phyloP scores from a whole-genome alignment of 2,113 vertebrate genomes.

The Colossoma macropomum region DNA sequence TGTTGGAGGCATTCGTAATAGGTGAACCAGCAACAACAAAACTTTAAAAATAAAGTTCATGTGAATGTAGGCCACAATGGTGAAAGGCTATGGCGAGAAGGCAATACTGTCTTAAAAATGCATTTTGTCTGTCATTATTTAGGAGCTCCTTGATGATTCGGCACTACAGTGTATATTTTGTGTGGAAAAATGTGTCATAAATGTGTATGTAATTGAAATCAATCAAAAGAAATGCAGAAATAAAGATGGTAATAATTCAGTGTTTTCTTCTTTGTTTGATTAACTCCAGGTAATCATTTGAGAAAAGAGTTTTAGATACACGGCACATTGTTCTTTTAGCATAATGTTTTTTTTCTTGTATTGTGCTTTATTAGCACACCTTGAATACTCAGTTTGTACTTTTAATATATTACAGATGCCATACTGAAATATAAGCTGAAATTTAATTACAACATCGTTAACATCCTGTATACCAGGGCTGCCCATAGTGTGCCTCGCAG shows the following conservation, averaged over 20 bases:
- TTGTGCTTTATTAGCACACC: no score
- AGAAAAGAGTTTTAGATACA: not conserved
- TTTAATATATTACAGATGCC: no score
- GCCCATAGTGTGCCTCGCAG: no score
- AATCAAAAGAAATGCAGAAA: not conserved
- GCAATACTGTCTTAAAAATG: not conserved
- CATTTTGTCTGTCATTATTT: not conserved
- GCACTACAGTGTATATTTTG: not conserved
- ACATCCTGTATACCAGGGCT: no score
- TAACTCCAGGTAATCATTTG: not conserved
- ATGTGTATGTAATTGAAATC: not conserved
- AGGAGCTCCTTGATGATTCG: not conserved
- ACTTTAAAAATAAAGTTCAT: not conserved
- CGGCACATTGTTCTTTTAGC: no score
- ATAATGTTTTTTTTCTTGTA: no score
- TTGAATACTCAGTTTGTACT: no score
- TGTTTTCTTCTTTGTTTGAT: not conserved
- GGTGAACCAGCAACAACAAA: not conserved
- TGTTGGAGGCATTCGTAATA: not conserved
- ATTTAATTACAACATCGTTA: no score
- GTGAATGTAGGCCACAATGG: not conserved
- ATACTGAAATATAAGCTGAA: no score
- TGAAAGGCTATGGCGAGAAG: not conserved
- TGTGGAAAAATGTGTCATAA: constrained; percentile 1
- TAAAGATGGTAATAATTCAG: not conserved